These are phyloP conservation scores for Sabellastarte sp. DNA, from an alignment of 2,888 invertebrate genomes.

Conservation along the genomic window DNA sequence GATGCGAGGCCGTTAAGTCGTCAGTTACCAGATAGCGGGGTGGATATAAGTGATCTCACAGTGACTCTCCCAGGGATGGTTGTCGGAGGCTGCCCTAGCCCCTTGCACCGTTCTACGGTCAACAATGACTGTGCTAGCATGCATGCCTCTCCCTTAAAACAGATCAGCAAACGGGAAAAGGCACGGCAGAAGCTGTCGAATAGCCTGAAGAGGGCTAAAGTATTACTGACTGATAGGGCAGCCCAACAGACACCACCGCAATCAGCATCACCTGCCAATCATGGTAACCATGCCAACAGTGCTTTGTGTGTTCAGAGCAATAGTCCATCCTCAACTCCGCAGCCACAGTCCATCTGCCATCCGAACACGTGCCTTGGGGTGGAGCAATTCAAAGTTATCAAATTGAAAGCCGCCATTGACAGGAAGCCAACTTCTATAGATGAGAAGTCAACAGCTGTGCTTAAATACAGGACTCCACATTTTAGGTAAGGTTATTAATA, in stretches of 20 bases:
- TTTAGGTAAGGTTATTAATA: conserved; percentile 23
- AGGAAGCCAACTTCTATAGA: conserved; percentile 22
- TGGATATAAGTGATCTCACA: not conserved
- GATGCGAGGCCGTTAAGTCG: not conserved
- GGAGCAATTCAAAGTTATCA: conserved; percentile 13
- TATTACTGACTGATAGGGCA: not conserved
- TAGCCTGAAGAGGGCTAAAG: not conserved
- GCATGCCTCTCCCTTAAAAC: too few species aligned
- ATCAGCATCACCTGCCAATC: not conserved
- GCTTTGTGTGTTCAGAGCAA: too few species aligned
- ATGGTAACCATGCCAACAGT: too few species aligned
- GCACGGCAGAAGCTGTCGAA: not conserved
- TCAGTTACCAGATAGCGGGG: not conserved
- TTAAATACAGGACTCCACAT: conserved; percentile 30
- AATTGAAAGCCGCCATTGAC: conserved; percentile 23
- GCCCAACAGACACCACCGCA: not conserved
- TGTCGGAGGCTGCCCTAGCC: not conserved
- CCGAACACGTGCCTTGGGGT: too few species aligned
- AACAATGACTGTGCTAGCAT: too few species aligned
- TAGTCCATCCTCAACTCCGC: too few species aligned
- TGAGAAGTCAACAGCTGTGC: conserved; percentile 27
- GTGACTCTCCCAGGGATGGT: not conserved
- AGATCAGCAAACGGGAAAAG: not conserved
- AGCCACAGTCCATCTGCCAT: too few species aligned
- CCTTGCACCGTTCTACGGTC: not conserved